Base-by-base conservation (phyloP, 2,797 vertebrate species). In the Enteromius mattozi region DNA sequence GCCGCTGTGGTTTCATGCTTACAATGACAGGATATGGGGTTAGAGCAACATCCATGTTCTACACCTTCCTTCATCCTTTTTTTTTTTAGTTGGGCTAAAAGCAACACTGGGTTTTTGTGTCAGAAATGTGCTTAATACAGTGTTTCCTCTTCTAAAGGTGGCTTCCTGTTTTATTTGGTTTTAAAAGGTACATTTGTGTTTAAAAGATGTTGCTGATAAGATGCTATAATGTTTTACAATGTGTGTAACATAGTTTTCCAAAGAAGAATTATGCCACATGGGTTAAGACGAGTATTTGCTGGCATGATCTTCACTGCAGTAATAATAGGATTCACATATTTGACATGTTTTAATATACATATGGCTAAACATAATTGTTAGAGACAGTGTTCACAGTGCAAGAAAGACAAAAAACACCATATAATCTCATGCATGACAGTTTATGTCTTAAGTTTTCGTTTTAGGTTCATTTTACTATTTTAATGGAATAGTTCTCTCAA, bases 11-110 rank as follows among this genome's bases (percentile, higher is more conserved):
- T 84, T 63, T 82, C 56, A 74, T 63, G 21, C 70, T 89, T 88
- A 93, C 92, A 94, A 94, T 93, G 87, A 89, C 91, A 94, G 94
- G 94, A 95, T 93, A 90, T 88, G 54, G 85, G 66, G 87, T 88
- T 88, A 83, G 74, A 89, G 92, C 69, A 93, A 93, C 90, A 93
- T 54, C 30, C 81, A 82, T 89, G 81, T 86, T 91, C 91, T 90
- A 92, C 83, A 88, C 90, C 88, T 92, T 91, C 91, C 91, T 92
- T 91, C 27, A 82, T 35, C 7, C 6, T 61, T 90, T 93, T 94
- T 92, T 63, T 68, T 68, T 68, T 65, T 63, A 87, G 91, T 92
- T 93, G 87, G 91, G 56, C 87, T 76, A 61, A 72, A 88, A 92
- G 91, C 93, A 90, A 89, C 83, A 83, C 87, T 91, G 90, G 91